phyloP scores from a whole-genome alignment of 2,797 vertebrate species.

The Hyperoplus immaculatus region DNA sequence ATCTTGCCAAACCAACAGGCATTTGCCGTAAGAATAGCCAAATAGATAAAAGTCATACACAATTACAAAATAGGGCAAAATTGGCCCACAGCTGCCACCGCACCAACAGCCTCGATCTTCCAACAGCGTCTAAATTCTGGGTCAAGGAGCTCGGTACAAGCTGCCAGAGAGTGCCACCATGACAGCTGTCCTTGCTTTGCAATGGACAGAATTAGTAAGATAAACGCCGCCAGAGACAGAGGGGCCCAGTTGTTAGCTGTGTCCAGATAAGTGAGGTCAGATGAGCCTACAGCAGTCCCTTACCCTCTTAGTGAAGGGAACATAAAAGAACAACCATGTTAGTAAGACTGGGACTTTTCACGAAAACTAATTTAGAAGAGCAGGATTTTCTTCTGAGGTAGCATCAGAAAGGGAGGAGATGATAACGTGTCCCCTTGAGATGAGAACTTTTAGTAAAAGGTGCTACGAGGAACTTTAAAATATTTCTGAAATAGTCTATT shows the following conservation, averaged over 20 bases:
- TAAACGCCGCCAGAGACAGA: constrained; percentile 72
- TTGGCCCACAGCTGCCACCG: constrained; percentile 47
- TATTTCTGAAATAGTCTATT: no score
- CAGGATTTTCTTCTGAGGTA: background rate
- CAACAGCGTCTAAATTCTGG: constrained; percentile 58
- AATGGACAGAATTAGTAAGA: constrained; percentile 76
- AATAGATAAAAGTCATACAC: constrained; percentile 14
- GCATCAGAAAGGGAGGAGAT: background rate
- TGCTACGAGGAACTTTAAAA: no score
- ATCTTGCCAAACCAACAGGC: background rate
- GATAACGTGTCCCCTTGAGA: no score
- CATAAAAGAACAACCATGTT: constrained; percentile 18
- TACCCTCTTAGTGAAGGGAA: constrained; percentile 5
- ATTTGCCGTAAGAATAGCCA: background rate
- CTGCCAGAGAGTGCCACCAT: constrained; percentile 40
- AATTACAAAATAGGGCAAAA: constrained; percentile 27
- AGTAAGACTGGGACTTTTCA: background rate
- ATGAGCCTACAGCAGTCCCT: constrained; percentile 45
- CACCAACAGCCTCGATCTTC: constrained; percentile 8
- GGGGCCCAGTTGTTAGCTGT: constrained; percentile 51
- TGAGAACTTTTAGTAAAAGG: no score
- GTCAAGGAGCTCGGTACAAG: constrained; percentile 36
- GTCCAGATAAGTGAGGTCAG: constrained; percentile 72
- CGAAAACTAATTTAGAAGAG: constrained; percentile 5
- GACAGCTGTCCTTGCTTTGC: constrained; percentile 75